Evolutionary conservation across 2,888 invertebrate genomes (phyloP).

Genomic region (Gortyna flavago): DNA sequence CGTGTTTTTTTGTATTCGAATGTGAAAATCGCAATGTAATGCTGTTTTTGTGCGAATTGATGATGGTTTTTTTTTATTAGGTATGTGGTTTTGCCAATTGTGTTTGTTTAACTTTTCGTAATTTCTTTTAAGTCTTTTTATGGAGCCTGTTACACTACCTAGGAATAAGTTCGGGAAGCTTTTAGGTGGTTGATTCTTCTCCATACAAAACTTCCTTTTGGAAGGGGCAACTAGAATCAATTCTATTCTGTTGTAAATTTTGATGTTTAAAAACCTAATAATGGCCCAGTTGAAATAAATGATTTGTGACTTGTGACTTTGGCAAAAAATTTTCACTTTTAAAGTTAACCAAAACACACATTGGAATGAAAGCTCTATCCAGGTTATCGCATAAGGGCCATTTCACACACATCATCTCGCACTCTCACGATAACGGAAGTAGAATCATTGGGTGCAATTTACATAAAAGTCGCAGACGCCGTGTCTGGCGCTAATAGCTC

Average conservation of each 20-base stretch:
- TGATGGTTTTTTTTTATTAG: background rate
- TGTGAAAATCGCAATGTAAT: constrained; percentile 21
- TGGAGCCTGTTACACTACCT: background rate
- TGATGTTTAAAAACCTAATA: no score
- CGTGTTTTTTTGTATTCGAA: constrained; percentile 1
- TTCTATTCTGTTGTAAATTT: no score
- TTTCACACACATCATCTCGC: constrained; percentile 15
- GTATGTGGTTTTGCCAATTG: background rate
- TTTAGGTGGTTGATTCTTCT: background rate
- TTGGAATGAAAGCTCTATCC: background rate
- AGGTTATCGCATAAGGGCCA: background rate
- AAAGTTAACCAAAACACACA: background rate
- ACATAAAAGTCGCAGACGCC: constrained; percentile 39
- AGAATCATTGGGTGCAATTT: constrained; percentile 44
- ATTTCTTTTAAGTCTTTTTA: background rate
- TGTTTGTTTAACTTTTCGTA: background rate
- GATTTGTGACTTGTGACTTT: background rate
- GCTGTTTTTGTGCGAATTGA: constrained; percentile 16
- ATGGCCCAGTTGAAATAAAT: no score
- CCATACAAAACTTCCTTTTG: background rate
- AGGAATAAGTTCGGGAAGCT: background rate
- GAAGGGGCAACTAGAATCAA: background rate
- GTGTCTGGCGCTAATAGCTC: constrained; percentile 45
- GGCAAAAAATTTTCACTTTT: background rate
- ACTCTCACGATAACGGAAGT: constrained; percentile 27